Evolutionary conservation across 1,140 invertebrate genomes (phyloP).

Genomic region (Augochlora pura): DNA sequence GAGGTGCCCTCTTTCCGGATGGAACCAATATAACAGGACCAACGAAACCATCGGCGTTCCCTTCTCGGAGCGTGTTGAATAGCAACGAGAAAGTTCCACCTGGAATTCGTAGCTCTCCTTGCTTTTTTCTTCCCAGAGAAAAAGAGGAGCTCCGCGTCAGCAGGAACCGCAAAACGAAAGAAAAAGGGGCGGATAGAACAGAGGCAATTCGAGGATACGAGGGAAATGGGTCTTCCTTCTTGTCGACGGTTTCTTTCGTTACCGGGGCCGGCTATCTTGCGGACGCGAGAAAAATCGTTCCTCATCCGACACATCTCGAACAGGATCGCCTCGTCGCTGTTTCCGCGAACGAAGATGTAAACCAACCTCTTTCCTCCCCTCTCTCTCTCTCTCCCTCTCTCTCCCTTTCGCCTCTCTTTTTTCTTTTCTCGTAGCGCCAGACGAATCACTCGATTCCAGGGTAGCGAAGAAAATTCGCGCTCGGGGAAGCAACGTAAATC

Average conservation of each 20-base stretch:
- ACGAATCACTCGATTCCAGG: not conserved
- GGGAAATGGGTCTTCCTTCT: conserved; percentile 7
- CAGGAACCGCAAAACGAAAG: not conserved
- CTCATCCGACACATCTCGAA: conserved; percentile 5
- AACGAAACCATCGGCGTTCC: not conserved
- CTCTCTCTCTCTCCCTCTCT: not conserved
- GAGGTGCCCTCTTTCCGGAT: not conserved
- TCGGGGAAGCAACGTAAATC: not conserved
- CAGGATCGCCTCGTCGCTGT: not conserved
- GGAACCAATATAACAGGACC: conserved; percentile 5
- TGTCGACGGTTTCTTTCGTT: not conserved
- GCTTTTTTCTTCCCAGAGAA: not conserved
- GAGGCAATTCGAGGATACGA: conserved; percentile 10
- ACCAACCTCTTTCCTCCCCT: not conserved
- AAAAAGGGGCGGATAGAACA: not conserved
- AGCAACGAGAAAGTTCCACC: conserved; percentile 8
- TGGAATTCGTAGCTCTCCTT: not conserved
- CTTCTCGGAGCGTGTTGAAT: not conserved
- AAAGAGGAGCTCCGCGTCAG: conserved; percentile 4
- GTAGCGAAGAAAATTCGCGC: not conserved
- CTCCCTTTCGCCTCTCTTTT: not conserved
- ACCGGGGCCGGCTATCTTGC: not conserved
- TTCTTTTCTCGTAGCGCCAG: not conserved
- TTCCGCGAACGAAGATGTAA: conserved; percentile 10
- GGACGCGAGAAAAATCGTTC: conserved; percentile 1